These are phyloP conservation scores for Tichodroma muraria DNA, from an alignment of 2,113 vertebrate genomes.

Conservation along the genomic window DNA sequence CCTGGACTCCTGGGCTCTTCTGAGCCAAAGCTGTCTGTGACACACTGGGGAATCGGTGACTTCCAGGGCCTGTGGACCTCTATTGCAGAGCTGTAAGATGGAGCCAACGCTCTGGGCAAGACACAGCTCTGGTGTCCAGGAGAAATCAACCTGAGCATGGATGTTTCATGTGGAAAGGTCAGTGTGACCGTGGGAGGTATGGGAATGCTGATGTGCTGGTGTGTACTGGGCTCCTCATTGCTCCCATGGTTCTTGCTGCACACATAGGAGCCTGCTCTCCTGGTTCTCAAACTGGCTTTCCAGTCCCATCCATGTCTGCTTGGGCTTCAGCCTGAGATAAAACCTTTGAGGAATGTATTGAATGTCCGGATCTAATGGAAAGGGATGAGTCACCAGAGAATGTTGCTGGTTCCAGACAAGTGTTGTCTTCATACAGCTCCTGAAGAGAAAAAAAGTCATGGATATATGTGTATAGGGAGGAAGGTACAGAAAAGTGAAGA, in stretches of 20 bases:
- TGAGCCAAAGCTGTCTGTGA: not conserved
- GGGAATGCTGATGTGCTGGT: not conserved
- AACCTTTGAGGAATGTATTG: not conserved
- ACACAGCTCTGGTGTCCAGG: not conserved
- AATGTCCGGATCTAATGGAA: not conserved
- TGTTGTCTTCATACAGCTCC: not conserved
- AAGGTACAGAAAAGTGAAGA: not conserved
- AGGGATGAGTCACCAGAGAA: not conserved
- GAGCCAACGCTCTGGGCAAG: not conserved
- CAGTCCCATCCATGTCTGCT: not conserved
- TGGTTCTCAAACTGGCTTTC: not conserved
- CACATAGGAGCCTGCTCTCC: rapidly evolving
- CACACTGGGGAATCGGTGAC: not conserved
- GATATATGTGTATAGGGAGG: not conserved
- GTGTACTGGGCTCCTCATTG: not conserved
- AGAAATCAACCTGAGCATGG: not conserved
- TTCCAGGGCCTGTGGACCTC: not conserved
- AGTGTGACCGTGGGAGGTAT: rapidly evolving
- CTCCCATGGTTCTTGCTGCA: not conserved
- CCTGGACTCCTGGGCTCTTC: not conserved
- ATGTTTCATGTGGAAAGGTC: not conserved
- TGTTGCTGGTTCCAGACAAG: not conserved
- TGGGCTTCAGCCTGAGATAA: not conserved
- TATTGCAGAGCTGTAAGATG: not conserved
- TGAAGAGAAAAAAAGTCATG: not conserved